Base-by-base conservation (phyloP, 2,113 vertebrate species). In the Entelurus aequoreus region DNA sequence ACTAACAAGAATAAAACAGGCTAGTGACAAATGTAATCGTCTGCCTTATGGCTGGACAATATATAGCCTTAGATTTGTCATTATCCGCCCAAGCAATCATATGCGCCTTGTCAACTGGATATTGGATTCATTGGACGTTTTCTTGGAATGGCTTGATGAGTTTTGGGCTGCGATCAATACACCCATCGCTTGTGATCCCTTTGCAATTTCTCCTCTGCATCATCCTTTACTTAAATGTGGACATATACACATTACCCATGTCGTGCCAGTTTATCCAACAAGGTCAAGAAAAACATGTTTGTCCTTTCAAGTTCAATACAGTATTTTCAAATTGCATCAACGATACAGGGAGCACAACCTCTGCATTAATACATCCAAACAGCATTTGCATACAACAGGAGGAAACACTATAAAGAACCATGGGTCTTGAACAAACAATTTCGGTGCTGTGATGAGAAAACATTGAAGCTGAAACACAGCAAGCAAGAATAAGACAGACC, bases 91-190 rank as follows among this genome's bases (percentile, higher is more conserved):
- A 48, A 62, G 12, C 48, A 55, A 67, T 44, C 60, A 28, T 5
- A 50, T 48, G 53, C 57, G 52, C 54, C 60, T 15, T 62, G 57
- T 62, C 52, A 58, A 65, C 54, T 44, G 50, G 46, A 62, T 68
- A 64, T 53, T 48, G 51, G 67, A 77, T 80, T 65, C 70, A 66
- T 77, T 58, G 72, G 68, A 81, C 75, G 42, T 70, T 77, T 86
- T 86, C 75, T 67, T 68, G 63, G 78, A 87, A 77, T 63, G 65
- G 69, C 74, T 75, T 84, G 75, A 87, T 88, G 79, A 82, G 79
- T 86, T 86, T 74, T 44, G 58, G 72, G 47, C 36, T 48, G 48
- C 13, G 60, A 87, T 89, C 82, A 35, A 89, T 87, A 84, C 58
- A 4, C 66, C 66, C 56, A 15, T 63, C 35, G 52, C 72, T 67